Conservation (phyloP, 2,113 vertebrate species). For the Riparia riparia region DNA sequence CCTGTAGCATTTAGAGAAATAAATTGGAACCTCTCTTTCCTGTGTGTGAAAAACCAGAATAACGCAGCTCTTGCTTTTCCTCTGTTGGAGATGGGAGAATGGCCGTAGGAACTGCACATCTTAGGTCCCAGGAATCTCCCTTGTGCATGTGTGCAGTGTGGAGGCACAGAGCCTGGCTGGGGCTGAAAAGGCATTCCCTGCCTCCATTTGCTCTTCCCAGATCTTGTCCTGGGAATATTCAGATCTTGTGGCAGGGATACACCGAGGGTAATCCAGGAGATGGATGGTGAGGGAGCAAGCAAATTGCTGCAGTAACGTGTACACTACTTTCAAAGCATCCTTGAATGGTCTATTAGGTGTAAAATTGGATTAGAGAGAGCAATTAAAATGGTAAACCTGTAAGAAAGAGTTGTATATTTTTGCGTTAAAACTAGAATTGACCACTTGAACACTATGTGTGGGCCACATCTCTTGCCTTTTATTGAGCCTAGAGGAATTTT, state of each 20-base stretch:
- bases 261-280: not conserved
- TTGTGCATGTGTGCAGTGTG: not conserved
- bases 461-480: not conserved
- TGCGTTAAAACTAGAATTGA: slow-evolving; percentile 24
- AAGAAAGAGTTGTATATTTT: not conserved
- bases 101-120: not conserved
- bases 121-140: not conserved
- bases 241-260: not conserved
- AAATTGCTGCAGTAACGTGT: not conserved
- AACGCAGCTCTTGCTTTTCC: not conserved
- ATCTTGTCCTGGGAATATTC: not conserved
- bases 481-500: slow-evolving; percentile 17
- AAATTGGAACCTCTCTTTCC: not conserved
- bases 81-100: not conserved
- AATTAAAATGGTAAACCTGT: slow-evolving; percentile 43
- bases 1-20: not conserved
- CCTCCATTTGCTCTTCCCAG: not conserved
- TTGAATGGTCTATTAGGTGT: not conserved
- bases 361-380: slow-evolving; percentile 27
- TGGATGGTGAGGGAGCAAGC: not conserved
- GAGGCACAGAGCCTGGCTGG: not conserved
- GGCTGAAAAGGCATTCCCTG: not conserved
- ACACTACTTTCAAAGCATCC: not conserved
- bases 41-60: not conserved
- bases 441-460: not conserved